Percentiles rank a stretch among this genome's conserved stretches.
phyloP scores from a whole-genome alignment of 2,797 vertebrate genomes.

The Gallinago nigripennis region DNA sequence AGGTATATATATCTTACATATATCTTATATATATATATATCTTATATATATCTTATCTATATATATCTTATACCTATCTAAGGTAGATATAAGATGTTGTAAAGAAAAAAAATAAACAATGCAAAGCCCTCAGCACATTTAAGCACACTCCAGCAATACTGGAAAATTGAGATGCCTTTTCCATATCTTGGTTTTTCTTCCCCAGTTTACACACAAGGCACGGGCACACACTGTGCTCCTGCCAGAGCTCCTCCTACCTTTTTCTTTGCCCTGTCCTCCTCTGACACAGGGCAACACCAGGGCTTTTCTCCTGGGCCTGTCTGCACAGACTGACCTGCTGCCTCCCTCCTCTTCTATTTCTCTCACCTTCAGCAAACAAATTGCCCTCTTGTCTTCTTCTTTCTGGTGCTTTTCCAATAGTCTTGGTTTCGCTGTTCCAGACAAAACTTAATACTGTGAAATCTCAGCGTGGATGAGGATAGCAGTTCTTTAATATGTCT shows the following conservation, averaged over 20 bases:
- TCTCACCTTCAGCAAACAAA: not conserved
- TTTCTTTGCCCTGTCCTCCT: not conserved
- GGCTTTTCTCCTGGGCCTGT: not conserved
- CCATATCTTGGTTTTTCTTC: not conserved
- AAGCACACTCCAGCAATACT: not conserved
- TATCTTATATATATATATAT: too few relatives aligned
- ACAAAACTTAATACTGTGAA: not conserved
- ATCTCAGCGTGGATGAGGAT: not conserved
- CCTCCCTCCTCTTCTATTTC: not conserved
- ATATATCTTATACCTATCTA: too few relatives aligned
- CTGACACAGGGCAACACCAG: not conserved
- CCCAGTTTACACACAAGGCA: not conserved
- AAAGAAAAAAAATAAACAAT: not conserved
- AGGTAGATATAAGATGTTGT: not conserved
- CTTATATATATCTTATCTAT: too few relatives aligned
- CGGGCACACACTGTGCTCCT: accelerated
- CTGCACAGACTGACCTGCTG: not conserved
- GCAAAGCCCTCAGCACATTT: not conserved
- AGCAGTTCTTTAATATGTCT: conserved; percentile 7
- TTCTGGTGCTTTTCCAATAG: conserved; percentile 9
- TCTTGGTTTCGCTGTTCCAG: not conserved
- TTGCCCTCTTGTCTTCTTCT: not conserved
- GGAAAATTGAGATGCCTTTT: not conserved
- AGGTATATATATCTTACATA: too few relatives aligned
- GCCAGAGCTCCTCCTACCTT: not conserved